phyloP scores from a whole-genome alignment of 1,140 invertebrate genomes.

The Ruditapes philippinarum region DNA sequence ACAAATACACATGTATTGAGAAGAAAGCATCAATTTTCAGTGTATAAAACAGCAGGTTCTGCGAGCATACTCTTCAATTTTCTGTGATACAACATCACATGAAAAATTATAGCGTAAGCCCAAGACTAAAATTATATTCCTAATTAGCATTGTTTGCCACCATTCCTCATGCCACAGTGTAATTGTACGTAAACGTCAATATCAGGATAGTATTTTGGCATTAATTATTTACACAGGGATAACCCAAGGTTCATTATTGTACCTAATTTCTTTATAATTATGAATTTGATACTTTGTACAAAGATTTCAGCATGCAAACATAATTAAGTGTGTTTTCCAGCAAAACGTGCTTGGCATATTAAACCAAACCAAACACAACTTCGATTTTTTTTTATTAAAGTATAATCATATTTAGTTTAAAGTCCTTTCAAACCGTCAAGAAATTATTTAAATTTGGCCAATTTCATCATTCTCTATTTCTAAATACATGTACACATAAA shows the following conservation, averaged over 20 bases:
- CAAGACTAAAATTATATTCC: not conserved
- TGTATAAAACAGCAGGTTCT: not conserved
- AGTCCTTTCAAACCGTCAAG: no score
- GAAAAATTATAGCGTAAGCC: not conserved
- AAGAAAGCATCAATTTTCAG: not conserved
- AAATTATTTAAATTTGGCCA: no score
- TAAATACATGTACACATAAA: no score
- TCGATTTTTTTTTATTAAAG: no score
- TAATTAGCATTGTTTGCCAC: slow-evolving; percentile 5
- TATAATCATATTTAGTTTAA: no score
- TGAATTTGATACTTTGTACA: slow-evolving; percentile 9
- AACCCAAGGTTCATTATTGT: not conserved
- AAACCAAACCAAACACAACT: no score
- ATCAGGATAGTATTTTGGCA: slow-evolving; percentile 21
- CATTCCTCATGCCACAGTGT: not conserved
- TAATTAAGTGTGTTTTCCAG: slow-evolving; percentile 8
- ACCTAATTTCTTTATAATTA: slow-evolving; percentile 56
- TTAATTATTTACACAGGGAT: slow-evolving; percentile 28
- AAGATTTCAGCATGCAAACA: slow-evolving; percentile 11
- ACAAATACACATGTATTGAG: no score
- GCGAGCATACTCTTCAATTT: not conserved
- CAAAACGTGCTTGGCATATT: not conserved
- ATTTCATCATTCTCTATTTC: no score
- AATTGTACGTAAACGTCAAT: slow-evolving; percentile 34
- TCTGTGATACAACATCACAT: not conserved